Percentiles rank a stretch among this genome's conserved stretches.
These are phyloP conservation scores for Baronia brevicornis DNA, from an alignment of 2,888 invertebrate species.

Conservation along the genomic window DNA sequence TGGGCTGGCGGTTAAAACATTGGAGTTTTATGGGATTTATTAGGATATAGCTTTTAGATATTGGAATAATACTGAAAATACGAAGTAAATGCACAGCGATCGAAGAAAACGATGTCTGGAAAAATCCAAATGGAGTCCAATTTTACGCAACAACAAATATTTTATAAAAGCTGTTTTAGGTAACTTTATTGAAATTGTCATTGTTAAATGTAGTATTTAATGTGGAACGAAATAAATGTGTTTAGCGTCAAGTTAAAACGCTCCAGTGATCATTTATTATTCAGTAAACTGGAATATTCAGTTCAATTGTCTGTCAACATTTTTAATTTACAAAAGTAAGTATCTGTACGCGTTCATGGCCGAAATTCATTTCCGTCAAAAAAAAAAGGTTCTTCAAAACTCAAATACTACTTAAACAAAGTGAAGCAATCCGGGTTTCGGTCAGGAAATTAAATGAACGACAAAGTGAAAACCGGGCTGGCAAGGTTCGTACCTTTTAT, in stretches of 20 bases:
- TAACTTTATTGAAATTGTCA: conserved; percentile 3
- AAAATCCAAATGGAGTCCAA: conserved; percentile 12
- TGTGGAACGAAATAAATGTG: conserved; percentile 10
- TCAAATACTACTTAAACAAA: conserved; percentile 70
- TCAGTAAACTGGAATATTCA: conserved; percentile 17
- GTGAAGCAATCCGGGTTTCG: conserved; percentile 56
- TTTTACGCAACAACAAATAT: neutral
- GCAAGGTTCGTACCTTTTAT: conserved; percentile 61
- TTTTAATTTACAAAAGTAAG: conserved; percentile 37
- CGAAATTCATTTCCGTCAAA: conserved; percentile 61
- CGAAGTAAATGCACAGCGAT: conserved; percentile 31
- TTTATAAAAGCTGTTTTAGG: neutral
- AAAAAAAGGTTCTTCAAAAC: conserved; percentile 61
- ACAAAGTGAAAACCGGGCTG: conserved; percentile 48
- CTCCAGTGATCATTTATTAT: conserved; percentile 25
- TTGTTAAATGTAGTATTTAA: conserved; percentile 7
- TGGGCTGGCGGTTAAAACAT: conserved; percentile 67
- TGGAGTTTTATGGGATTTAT: conserved; percentile 72
- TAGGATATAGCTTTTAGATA: conserved; percentile 64
- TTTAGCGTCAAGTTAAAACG: conserved; percentile 17
- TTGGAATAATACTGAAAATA: conserved; percentile 49
- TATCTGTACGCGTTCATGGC: conserved; percentile 30
- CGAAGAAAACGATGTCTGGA: conserved; percentile 1
- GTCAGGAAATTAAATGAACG: conserved; percentile 71
- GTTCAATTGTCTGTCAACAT: conserved; percentile 27